These are phyloP conservation scores for Clepsis dumicolana DNA, from an alignment of 2,888 invertebrate species.

Conservation along the genomic window DNA sequence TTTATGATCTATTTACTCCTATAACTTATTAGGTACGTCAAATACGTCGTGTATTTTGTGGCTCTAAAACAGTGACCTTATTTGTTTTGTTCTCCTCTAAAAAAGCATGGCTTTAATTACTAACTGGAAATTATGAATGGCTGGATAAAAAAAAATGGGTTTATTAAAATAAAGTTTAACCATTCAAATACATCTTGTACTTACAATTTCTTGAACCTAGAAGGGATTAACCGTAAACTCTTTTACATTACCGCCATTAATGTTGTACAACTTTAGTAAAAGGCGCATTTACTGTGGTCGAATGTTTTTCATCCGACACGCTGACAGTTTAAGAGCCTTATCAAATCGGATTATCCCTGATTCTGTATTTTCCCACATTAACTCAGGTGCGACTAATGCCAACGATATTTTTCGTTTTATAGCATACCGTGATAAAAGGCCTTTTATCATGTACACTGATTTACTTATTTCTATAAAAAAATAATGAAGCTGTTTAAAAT, in stretches of 20 bases:
- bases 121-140: no score
- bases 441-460: neutral
- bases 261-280: slow-evolving; percentile 6
- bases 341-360: slow-evolving; percentile 19
- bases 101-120: no score
- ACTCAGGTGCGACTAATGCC: slow-evolving; percentile 19
- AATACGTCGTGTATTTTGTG: no score
- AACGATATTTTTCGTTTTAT: slow-evolving; percentile 5
- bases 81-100: no score
- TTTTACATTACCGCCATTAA: neutral
- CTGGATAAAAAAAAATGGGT: no score
- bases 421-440: slow-evolving; percentile 1
- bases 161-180: no score
- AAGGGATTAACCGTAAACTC: no score
- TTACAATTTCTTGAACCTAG: no score
- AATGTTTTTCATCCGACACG: slow-evolving; percentile 12
- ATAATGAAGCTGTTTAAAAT: neutral
- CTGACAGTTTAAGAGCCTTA: slow-evolving; percentile 19
- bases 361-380: slow-evolving; percentile 16
- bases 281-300: neutral
- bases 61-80: no score
- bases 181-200: no score
- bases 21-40: no score
- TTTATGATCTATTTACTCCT: no score
- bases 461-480: neutral